Evolutionary conservation across 2,888 invertebrate species (phyloP), one percentile per base, ranked within the genome.

Genomic region (Cataglyphis livida): DNA sequence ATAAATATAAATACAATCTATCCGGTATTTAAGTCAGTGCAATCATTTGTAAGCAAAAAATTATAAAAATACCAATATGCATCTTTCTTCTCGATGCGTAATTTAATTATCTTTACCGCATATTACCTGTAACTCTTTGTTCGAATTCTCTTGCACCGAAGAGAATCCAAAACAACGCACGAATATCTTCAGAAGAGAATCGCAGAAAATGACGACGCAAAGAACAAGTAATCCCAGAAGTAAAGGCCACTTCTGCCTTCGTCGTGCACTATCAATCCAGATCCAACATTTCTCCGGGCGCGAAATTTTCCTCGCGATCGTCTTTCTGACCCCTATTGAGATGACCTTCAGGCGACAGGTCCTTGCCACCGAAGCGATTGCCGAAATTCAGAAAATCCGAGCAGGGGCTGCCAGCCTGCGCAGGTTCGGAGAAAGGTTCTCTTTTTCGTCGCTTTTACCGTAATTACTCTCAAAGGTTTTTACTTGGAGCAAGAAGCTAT

Each of bases 351-450:
- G 83, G 88, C 71, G 79, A 87, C 70, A 71, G 84, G 83, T 89
- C 89, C 68, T 89, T 87, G 35, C 75, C 82, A n/a, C 84, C 75
- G 65, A 88, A 70, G 59, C 88, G 91, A 83, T 91, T 90, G 68
- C 91, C 92, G 81, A 92, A 91, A 85, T 87, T 91, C 78, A 91
- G 88, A 84, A 92, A 92, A 86, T 92, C 92, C 10, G 90, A 65
- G 38, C 91, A 91, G 54, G 91, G 90, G 61, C 90, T 91, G 84
- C 90, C 90, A 57, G 91, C 90, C 92, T 93, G 85, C 41, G 70
- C 48, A 86, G 38, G 64, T 85, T 83, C 75, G 62, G 44, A 68
- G 25, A 84, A 85, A 82, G 15, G 41, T 84, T 84, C 62, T 88
- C 83, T 75, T 74, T 86, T 68, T 81, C 83, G 73, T 41, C 51